Evolutionary conservation across 2,888 invertebrate species (phyloP).

Genomic region (Chrysolina americana): DNA sequence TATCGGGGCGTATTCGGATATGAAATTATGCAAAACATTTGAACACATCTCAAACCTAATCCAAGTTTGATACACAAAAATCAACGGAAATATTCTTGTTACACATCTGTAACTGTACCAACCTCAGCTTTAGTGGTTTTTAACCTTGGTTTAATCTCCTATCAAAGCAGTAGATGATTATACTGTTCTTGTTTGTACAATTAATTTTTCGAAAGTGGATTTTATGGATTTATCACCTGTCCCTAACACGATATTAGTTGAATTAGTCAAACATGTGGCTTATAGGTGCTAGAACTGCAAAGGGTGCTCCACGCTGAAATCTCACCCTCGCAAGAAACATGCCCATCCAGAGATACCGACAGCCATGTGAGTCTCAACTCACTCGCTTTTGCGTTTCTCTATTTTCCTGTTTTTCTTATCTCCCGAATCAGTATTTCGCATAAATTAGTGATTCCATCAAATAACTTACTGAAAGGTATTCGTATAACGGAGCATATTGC

Average conservation of each 20-base stretch:
- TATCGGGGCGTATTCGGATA: not conserved
- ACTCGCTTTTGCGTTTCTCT: conserved; percentile 58
- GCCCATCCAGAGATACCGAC: conserved; percentile 57
- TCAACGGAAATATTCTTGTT: too few species aligned
- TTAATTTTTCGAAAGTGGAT: not conserved
- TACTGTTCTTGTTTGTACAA: not conserved
- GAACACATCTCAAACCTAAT: not conserved
- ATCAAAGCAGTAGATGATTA: not conserved
- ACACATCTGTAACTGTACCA: too few species aligned
- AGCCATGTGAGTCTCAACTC: conserved; percentile 65
- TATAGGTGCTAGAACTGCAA: conserved; percentile 68
- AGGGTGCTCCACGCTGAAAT: conserved; percentile 67
- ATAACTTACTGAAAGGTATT: not conserved
- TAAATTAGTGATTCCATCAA: not conserved
- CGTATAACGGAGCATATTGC: too few species aligned
- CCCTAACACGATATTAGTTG: conserved; percentile 52
- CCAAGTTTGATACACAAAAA: too few species aligned
- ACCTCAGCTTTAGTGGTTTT: not conserved
- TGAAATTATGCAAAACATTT: not conserved
- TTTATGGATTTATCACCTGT: conserved; percentile 36
- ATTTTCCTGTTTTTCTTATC: conserved; percentile 30
- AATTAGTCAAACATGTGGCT: conserved; percentile 63
- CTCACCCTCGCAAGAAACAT: conserved; percentile 62
- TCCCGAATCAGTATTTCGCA: not conserved
- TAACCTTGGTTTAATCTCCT: not conserved